Conservation (phyloP, 2,113 vertebrate genomes). For the Phoenicopterus ruber region DNA sequence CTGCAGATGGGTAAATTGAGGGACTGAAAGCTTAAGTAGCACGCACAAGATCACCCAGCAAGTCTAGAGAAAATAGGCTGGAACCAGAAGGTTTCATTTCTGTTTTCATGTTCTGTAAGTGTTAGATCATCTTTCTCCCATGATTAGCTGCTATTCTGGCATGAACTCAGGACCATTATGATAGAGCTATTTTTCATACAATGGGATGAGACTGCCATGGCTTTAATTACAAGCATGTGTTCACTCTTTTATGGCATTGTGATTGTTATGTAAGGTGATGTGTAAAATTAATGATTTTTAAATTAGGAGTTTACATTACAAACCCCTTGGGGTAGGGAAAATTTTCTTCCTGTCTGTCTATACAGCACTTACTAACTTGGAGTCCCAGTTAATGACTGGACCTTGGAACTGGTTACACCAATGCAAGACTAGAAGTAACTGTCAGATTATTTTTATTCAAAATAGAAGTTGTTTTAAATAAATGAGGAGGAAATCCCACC, state of each 20-base stretch:
- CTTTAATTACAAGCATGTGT: slow-evolving; percentile 67
- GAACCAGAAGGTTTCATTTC: slow-evolving; percentile 36
- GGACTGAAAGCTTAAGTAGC: slow-evolving; percentile 37
- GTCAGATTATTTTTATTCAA: not conserved
- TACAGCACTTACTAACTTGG: not conserved
- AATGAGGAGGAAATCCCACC: not conserved
- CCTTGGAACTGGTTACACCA: not conserved
- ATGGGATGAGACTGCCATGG: slow-evolving; percentile 57
- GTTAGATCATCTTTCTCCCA: slow-evolving; percentile 68
- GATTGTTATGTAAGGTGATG: slow-evolving; percentile 62
- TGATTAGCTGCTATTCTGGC: slow-evolving; percentile 69
- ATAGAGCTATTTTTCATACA: slow-evolving; percentile 68
- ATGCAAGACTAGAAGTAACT: not conserved
- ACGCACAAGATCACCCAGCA: slow-evolving; percentile 62
- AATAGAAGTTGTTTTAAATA: not conserved
- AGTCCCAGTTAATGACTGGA: not conserved
- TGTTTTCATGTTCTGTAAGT: slow-evolving; percentile 64
- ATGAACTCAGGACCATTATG: slow-evolving; percentile 48
- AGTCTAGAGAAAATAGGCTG: slow-evolving; percentile 61
- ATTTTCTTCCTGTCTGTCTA: not conserved
- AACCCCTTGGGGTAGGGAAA: not conserved
- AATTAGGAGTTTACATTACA: slow-evolving; percentile 44
- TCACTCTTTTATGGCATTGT: slow-evolving; percentile 40
- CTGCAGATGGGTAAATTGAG: slow-evolving; percentile 42
- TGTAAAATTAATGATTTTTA: slow-evolving; percentile 53